Base-by-base conservation (phyloP, 2,113 vertebrate genomes). In the Reinhardtius hippoglossoides region DNA sequence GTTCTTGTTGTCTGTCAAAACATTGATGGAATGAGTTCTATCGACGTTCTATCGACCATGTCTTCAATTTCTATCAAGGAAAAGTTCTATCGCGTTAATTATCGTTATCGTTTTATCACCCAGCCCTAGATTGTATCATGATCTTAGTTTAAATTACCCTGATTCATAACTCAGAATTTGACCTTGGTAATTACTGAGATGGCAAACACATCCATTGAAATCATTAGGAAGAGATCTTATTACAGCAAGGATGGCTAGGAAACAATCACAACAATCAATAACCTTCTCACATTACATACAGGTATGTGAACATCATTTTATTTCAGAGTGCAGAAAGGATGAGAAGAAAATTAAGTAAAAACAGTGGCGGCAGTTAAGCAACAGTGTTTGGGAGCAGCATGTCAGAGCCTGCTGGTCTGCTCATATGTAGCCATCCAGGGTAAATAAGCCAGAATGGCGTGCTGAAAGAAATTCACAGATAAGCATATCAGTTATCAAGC, bases 401-500 rank as follows among this genome's bases (percentile, higher is more conserved):
- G 85, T 82, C 48, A 8, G 37, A 72, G 65, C 83, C 73, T 70
- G 74, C 78, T 46, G 67, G 31, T 20, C 15, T 10, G 40, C 70
- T 60, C 12, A 37, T 21, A 13, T 12, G 2, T 20, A 2, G 76
- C 61, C 5, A n/a, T 21, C 73, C 48, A 57, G 50, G 61, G 48
- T 74, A 75, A 81, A 83, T 26, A 77, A 8, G 37, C 40, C 20
- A 46, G 63, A 80, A 65, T 27, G 26, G 6, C 9, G 48, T 9
- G 58, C 61, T 79, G 62, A 48, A 37, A 75, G 59, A 58, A 72
- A 74, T 31, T 57, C 50, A 52, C 8, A 74, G 67, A 85, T 78
- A 78, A 75, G 78, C 61, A 21, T 50, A 64, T 80, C 70, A 56
- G 66, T 42, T 74, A 76, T 85, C 50, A 67, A 3, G 16, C 20